Conservation (phyloP, 2,113 vertebrate genomes). For the Melanotaenia duboulayi region DNA sequence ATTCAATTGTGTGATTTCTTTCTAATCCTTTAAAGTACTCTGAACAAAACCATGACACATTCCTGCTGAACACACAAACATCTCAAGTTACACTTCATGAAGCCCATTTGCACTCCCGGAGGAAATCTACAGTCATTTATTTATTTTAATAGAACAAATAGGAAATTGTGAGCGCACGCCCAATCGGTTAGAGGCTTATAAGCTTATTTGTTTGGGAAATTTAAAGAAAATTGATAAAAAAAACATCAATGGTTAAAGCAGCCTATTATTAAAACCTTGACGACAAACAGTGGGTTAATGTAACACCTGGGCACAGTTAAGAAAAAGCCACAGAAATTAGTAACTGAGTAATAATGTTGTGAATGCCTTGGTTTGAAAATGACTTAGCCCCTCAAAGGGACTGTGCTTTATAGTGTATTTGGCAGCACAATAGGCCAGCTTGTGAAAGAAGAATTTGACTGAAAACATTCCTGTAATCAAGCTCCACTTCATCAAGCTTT, state of each 20-base stretch:
- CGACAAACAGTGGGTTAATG: conserved; percentile 22
- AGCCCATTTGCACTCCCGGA: conserved; percentile 19
- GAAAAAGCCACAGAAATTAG: conserved; percentile 12
- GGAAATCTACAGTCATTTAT: conserved; percentile 64
- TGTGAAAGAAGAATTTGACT: conserved; percentile 10
- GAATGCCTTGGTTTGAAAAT: conserved; percentile 12
- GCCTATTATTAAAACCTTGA: conserved; percentile 16
- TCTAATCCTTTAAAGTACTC: conserved; percentile 5
- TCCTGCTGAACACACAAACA: conserved; percentile 52
- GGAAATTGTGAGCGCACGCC: conserved; percentile 54
- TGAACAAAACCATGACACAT: conserved; percentile 35
- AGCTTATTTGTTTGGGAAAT: conserved; percentile 55
- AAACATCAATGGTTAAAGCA: conserved; percentile 28
- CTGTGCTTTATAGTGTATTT: conserved; percentile 18
- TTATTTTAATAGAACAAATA: conserved; percentile 62
- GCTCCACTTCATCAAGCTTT: not conserved
- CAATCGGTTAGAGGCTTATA: conserved; percentile 17
- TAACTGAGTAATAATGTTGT: not conserved
- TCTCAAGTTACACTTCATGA: conserved; percentile 50
- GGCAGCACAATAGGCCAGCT: conserved; percentile 7
- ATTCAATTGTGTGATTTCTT: not conserved
- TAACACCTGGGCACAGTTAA: not conserved
- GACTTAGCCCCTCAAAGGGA: not conserved
- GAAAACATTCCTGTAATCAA: conserved; percentile 27
- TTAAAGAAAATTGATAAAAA: conserved; percentile 50